Evolutionary conservation across 2,888 invertebrate genomes (phyloP).

Genomic region (Nowickia ferox): DNA sequence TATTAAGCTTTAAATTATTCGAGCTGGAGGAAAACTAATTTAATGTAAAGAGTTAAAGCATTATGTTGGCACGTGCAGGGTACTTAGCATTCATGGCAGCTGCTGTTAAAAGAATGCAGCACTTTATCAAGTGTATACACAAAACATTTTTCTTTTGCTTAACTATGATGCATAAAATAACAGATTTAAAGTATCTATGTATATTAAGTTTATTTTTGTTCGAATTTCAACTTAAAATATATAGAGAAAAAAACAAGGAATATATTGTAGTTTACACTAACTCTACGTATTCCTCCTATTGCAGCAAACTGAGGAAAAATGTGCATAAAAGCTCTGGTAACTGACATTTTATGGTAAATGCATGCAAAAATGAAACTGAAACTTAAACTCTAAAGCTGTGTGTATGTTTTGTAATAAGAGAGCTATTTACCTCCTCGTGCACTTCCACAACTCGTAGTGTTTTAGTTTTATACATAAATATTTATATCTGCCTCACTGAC

Average conservation of each 20-base stretch:
- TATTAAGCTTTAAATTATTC: too few species aligned
- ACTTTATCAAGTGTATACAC: neutral
- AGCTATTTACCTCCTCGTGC: neutral
- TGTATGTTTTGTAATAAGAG: neutral
- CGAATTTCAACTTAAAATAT: slow-evolving; percentile 1
- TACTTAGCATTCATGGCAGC: neutral
- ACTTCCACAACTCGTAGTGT: neutral
- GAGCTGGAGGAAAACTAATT: too few species aligned
- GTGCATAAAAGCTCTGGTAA: neutral
- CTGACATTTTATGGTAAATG: slow-evolving; percentile 28
- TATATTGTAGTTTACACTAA: neutral
- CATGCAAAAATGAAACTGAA: slow-evolving; percentile 39
- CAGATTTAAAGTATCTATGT: slow-evolving; percentile 47
- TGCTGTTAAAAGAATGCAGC: neutral
- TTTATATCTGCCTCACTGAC: neutral
- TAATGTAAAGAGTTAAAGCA: too few species aligned
- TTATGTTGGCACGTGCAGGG: too few species aligned
- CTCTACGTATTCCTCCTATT: neutral
- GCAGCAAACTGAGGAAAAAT: neutral
- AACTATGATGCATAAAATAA: slow-evolving; percentile 48
- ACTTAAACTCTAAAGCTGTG: slow-evolving; percentile 7
- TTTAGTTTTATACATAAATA: neutral
- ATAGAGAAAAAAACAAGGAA: neutral
- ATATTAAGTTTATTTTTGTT: slow-evolving; percentile 12
- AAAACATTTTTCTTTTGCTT: neutral